Conservation (phyloP, 1,140 invertebrate species). For the Caenorhabditis elegans region DNA sequence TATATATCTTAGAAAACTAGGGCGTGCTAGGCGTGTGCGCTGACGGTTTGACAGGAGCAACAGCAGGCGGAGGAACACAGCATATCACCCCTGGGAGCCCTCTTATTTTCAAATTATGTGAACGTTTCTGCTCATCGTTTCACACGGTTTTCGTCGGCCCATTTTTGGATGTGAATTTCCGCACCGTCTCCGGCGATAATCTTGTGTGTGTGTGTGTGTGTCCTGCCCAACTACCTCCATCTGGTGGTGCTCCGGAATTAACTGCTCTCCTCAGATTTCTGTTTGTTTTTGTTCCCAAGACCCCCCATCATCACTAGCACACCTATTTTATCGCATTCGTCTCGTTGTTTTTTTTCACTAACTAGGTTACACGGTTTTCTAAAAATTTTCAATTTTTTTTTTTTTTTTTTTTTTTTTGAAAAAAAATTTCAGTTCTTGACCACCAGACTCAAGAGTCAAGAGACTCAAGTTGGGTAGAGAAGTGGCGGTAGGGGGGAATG, state of each 20-base stretch:
- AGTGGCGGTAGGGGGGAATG: background rate
- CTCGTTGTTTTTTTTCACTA: no score
- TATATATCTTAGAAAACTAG: background rate
- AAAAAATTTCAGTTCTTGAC: background rate
- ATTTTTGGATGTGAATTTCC: background rate
- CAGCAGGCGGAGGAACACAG: background rate
- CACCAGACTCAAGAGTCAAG: background rate
- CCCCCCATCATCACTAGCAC: background rate
- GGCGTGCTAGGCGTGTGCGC: background rate
- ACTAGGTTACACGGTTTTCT: no score
- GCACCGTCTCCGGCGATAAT: background rate
- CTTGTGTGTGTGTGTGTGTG: background rate
- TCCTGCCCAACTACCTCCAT: background rate
- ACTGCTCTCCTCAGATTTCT: background rate
- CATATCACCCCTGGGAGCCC: background rate
- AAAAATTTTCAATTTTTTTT: background rate
- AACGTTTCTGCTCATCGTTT: no score
- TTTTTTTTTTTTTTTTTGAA: background rate
- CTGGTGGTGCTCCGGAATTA: background rate
- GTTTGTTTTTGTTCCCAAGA: conserved; percentile 14
- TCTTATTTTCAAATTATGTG: background rate
- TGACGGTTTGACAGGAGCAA: background rate
- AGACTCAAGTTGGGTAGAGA: background rate
- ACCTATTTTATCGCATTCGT: background rate
- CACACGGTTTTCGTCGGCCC: background rate